Base-by-base conservation (phyloP, 1,140 invertebrate species). In the Drosophila orena region DNA sequence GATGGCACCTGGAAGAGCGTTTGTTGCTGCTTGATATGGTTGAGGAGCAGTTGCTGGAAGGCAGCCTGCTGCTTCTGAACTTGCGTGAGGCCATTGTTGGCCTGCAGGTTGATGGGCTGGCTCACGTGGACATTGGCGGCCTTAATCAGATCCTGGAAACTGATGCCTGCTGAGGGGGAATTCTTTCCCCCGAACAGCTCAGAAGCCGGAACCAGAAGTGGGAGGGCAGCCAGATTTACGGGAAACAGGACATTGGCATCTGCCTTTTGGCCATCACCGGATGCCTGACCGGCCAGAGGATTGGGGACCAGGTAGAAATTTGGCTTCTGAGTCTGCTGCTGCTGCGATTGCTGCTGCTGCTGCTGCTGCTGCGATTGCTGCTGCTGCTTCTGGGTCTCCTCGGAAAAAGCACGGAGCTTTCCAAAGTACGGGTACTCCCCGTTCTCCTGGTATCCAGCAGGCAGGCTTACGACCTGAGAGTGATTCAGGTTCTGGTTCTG, bases 301-400 rank as follows among this genome's bases (percentile, higher is more conserved):
- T 77, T 77, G 22, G 72, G 60, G 8, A 77, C 53, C 30, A 77
- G 64, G 47, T 77, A 77, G 38, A 77, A 57, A 17, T 35, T 57
- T 12, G 43, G 34, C 22, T 71, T 72, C n/a, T 71, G 17, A 20
- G 37, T 5, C 12, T 55, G 42, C 42, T 43, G 42, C 42, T 42
- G 6, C 7, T 42, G 40, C 8, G 7, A n/a, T 5, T 42, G 20
- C 53, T 68, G 17, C 42, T 52, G 40, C 22, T 44, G 17, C 2
- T 54, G 15, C n/a, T 27, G 35, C n/a, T n/a, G 38, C 38, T 42
- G 40, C 7, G 7, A n/a, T 6, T 42, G 20, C 53, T 68, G 17
- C 42, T 52, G 44, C 22, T 44, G 17, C 3, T 54, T 22, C n/a
- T 27, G 35, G 5, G 66, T 10, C 1, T 24, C 40, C 0, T 76